These are phyloP conservation scores for Centropus unirufus DNA, from an alignment of 2,113 vertebrate genomes.

Conservation along the genomic window DNA sequence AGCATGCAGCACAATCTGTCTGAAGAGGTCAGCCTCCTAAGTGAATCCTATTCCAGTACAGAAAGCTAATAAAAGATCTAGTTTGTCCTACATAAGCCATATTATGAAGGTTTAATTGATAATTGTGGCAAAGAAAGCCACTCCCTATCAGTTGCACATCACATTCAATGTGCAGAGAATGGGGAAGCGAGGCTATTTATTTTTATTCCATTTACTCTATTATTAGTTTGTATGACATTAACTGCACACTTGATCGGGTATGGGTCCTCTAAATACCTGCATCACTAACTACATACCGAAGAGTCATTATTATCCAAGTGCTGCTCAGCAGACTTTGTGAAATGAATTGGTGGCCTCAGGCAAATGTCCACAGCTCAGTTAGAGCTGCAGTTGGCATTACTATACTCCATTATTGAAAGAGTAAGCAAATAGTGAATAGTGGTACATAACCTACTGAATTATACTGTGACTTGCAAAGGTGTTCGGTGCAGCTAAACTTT, in stretches of 20 bases:
- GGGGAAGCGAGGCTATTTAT: background rate
- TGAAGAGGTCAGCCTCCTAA: background rate
- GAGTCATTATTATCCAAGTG: slow-evolving; percentile 58
- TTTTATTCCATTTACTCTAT: slow-evolving; percentile 12
- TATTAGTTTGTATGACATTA: slow-evolving; percentile 42
- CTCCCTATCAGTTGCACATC: background rate
- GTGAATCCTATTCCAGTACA: background rate
- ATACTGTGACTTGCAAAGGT: background rate
- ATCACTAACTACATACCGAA: slow-evolving; percentile 32
- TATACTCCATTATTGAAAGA: background rate
- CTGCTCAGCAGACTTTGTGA: slow-evolving; percentile 29
- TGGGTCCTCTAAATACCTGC: background rate
- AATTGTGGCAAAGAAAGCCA: background rate
- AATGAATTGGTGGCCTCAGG: slow-evolving; percentile 31
- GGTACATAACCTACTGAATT: background rate
- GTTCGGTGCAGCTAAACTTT: background rate
- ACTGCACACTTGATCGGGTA: slow-evolving; percentile 33
- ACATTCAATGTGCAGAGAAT: background rate
- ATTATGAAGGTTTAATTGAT: background rate
- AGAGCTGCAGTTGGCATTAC: background rate
- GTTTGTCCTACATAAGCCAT: background rate
- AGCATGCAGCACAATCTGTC: background rate
- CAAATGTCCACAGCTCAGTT: background rate
- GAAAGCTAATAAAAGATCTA: background rate
- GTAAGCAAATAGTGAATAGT: background rate